Evolutionary conservation across 2,888 invertebrate genomes (phyloP).

Genomic region (Drosophila ochracea): DNA sequence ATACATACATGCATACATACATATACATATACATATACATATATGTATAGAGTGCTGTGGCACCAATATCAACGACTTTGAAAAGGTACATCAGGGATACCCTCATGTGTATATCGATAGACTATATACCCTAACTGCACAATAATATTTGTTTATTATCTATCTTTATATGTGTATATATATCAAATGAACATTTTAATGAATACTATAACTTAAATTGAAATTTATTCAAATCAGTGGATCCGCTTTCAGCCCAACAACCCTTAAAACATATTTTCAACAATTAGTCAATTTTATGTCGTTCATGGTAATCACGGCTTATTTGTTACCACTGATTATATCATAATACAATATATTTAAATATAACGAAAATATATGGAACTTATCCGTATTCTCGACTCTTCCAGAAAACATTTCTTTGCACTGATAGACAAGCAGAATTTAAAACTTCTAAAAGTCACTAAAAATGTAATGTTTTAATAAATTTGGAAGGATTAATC

Average conservation of each 20-base stretch:
- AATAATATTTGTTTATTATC: neutral
- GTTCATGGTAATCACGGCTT: neutral
- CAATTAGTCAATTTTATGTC: too few relatives aligned
- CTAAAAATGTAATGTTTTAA: neutral
- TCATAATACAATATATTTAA: neutral
- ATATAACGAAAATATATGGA: neutral
- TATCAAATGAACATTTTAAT: neutral
- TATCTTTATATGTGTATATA: too few relatives aligned
- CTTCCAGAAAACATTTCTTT: neutral
- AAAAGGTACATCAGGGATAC: constrained; percentile 15
- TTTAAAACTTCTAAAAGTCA: neutral
- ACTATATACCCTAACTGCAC: constrained; percentile 18
- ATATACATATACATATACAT: neutral
- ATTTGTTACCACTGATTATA: neutral
- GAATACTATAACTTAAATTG: neutral
- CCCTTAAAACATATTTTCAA: neutral
- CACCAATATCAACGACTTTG: constrained; percentile 64
- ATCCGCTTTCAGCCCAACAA: neutral
- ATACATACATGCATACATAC: constrained; percentile 23
- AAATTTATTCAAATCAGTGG: neutral
- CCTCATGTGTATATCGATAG: constrained; percentile 12
- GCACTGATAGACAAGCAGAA: neutral
- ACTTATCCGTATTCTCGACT: neutral
- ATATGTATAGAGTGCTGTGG: constrained; percentile 6
- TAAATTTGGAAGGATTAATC: neutral